These are phyloP conservation scores for Bibio marci DNA, from an alignment of 2,888 invertebrate species.

Conservation along the genomic window DNA sequence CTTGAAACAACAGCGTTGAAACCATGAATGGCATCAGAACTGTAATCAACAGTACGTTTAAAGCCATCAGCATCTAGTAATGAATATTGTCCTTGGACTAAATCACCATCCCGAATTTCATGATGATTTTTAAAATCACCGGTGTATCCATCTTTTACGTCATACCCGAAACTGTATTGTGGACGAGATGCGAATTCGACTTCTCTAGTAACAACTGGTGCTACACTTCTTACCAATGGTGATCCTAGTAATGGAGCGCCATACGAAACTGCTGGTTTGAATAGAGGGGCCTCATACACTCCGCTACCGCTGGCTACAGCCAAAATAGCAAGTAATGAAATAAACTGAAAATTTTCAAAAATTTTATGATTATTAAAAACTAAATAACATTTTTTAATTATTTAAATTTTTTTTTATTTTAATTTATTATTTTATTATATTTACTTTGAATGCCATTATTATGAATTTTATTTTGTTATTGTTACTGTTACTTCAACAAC, in stretches of 20 bases:
- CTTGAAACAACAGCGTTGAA: too few species aligned
- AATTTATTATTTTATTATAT: background rate
- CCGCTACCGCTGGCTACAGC: slow-evolving; percentile 19
- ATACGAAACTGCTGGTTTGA: background rate
- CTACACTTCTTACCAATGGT: too few species aligned
- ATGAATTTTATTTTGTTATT: background rate
- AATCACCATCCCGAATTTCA: too few species aligned
- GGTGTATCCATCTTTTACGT: too few species aligned
- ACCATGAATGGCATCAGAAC: too few species aligned
- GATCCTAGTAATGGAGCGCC: too few species aligned
- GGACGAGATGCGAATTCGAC: slow-evolving; percentile 22
- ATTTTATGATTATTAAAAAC: background rate
- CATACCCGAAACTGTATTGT: slow-evolving; percentile 25
- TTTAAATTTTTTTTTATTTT: background rate
- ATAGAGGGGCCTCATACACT: background rate
- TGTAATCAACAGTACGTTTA: too few species aligned
- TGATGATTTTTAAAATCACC: too few species aligned
- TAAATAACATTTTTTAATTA: background rate
- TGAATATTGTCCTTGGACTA: too few species aligned
- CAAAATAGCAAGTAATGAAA: slow-evolving; percentile 17
- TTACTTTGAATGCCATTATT: slow-evolving; percentile 27
- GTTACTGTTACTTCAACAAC: background rate
- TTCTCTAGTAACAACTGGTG: slow-evolving; percentile 4
- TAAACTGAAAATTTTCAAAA: slow-evolving; percentile 1
- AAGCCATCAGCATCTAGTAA: too few species aligned